Percentiles rank a stretch among this genome's conserved stretches.
These are phyloP conservation scores for Corydoras maculifer DNA, from an alignment of 2,113 vertebrate genomes.

Conservation along the genomic window DNA sequence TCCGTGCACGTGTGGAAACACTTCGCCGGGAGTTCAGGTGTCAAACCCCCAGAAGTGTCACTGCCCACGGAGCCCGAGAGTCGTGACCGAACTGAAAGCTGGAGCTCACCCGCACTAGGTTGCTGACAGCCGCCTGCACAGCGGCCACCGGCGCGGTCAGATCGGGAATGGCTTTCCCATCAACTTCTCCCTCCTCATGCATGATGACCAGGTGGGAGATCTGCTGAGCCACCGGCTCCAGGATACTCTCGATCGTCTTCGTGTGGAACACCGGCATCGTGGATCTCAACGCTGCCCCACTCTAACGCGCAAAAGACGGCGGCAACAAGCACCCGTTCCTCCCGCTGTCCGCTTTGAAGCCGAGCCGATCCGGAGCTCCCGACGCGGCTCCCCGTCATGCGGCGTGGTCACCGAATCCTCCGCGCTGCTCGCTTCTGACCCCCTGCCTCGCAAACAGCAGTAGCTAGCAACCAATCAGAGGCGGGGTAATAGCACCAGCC, in stretches of 20 bases:
- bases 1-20: background rate
- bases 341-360: slow-evolving; percentile 37
- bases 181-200: slow-evolving; percentile 99
- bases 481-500: slow-evolving; percentile 43
- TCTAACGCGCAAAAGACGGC: slow-evolving; percentile 44
- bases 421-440: slow-evolving; percentile 41
- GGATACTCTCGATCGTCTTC: slow-evolving; percentile 97
- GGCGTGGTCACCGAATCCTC: slow-evolving; percentile 34
- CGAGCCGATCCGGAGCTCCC: slow-evolving; percentile 41
- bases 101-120: slow-evolving; percentile 91
- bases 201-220: slow-evolving; percentile 99
- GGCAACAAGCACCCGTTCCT: slow-evolving; percentile 40
- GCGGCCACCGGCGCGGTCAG: slow-evolving; percentile 90
- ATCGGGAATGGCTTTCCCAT: slow-evolving; percentile 97
- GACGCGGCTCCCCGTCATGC: slow-evolving; percentile 46
- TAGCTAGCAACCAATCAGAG: slow-evolving; percentile 61
- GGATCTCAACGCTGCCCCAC: slow-evolving; percentile 57
- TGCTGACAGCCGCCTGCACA: slow-evolving; percentile 96
- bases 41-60: background rate
- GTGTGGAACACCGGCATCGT: slow-evolving; percentile 98
- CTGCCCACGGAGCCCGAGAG: background rate
- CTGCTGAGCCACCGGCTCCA: slow-evolving; percentile 99
- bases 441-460: slow-evolving; percentile 57
- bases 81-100: slow-evolving; percentile 16
- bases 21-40: background rate